Percentiles rank a stretch among this genome's conserved stretches.
phyloP scores from a whole-genome alignment of 2,113 vertebrate genomes.

The Pipa parva region DNA sequence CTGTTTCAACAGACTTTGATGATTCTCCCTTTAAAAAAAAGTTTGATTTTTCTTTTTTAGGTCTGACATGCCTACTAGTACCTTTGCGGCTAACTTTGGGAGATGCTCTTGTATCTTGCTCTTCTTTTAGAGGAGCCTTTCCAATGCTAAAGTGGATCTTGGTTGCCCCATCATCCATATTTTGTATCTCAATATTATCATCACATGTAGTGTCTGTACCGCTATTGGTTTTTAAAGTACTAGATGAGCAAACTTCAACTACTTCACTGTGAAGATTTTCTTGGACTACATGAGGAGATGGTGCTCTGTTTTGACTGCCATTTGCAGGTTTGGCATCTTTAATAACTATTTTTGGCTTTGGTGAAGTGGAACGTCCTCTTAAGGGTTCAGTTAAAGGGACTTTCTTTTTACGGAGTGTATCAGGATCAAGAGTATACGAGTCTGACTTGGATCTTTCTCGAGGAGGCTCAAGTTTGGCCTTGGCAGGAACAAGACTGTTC shows the following conservation, averaged over 20 bases:
- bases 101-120: slow-evolving; percentile 86
- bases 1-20: slow-evolving; percentile 77
- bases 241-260: slow-evolving; percentile 94
- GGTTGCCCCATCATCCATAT: slow-evolving; percentile 75
- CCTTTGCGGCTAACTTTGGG: slow-evolving; percentile 94
- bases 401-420: slow-evolving; percentile 93
- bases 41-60: slow-evolving; percentile 93
- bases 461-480: slow-evolving; percentile 87
- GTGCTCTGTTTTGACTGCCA: slow-evolving; percentile 82
- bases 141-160: slow-evolving; percentile 98
- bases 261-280: slow-evolving; percentile 97
- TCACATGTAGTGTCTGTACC: slow-evolving; percentile 75
- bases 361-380: slow-evolving; percentile 90
- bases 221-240: slow-evolving; percentile 80
- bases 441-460: slow-evolving; percentile 96
- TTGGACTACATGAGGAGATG: slow-evolving; percentile 92
- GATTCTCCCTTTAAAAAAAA: slow-evolving; percentile 91
- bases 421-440: slow-evolving; percentile 93
- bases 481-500: slow-evolving; percentile 75
- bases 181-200: slow-evolving; percentile 73
- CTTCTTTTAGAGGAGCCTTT: slow-evolving; percentile 92
- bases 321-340: slow-evolving; percentile 77
- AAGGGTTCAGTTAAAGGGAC: slow-evolving; percentile 87
- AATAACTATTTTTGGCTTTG: slow-evolving; percentile 82
- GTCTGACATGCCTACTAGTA: slow-evolving; percentile 80